Conservation (phyloP, 1,140 invertebrate genomes). For the Brachionus manjavacas region DNA sequence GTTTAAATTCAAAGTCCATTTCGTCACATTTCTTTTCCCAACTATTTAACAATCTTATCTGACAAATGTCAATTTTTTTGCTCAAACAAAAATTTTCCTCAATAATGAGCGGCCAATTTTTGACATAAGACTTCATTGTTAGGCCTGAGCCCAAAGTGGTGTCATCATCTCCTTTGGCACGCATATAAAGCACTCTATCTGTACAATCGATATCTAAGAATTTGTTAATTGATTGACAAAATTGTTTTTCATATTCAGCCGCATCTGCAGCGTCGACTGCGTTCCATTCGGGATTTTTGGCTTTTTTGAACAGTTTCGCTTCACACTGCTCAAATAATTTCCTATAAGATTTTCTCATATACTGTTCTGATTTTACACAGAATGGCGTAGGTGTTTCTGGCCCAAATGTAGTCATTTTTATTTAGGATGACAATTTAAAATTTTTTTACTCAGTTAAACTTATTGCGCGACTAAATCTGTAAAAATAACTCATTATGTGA, state of each 20-base stretch:
- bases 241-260: neutral
- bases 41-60: neutral
- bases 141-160: neutral
- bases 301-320: neutral
- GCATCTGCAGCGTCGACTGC: neutral
- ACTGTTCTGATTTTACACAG: neutral
- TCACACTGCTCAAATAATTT: conserved; percentile 24
- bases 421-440: neutral
- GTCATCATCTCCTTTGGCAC: conserved; percentile 6
- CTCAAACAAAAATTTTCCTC: conserved; percentile 24
- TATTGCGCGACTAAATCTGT: neutral
- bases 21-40: neutral
- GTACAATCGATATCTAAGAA: conserved; percentile 31
- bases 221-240: conserved; percentile 7
- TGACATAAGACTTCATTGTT: neutral
- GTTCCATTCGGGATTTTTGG: neutral
- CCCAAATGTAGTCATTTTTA: conserved; percentile 35
- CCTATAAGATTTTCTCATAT: neutral
- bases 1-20: conserved; percentile 14
- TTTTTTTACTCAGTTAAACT: neutral
- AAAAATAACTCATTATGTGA: conserved; percentile 5
- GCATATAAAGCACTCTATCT: neutral
- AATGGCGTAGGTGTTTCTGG: conserved; percentile 20
- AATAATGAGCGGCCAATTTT: conserved; percentile 24
- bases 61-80: neutral